phyloP scores from a whole-genome alignment of 1,140 invertebrate genomes.

The Mycetomoellerius zeteki region DNA sequence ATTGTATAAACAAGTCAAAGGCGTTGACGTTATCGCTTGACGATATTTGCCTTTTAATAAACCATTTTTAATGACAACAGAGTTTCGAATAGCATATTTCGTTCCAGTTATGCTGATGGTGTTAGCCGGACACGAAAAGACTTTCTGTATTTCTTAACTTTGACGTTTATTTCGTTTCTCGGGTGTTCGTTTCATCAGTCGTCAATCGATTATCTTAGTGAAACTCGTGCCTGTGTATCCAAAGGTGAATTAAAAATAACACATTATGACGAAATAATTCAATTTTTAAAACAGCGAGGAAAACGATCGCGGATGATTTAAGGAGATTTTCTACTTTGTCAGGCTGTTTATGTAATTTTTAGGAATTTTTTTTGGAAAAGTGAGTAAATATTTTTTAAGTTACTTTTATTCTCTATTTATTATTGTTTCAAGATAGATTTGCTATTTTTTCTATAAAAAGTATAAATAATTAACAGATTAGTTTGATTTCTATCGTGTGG shows the following conservation, averaged over 20 bases:
- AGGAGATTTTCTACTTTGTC: too few species aligned
- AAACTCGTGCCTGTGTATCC: background rate
- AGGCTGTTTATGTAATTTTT: too few species aligned
- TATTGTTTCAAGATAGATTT: too few species aligned
- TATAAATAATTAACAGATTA: too few species aligned
- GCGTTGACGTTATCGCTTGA: background rate
- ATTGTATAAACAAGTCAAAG: background rate
- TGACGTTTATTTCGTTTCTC: background rate
- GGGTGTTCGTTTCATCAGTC: background rate
- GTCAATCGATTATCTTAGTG: background rate
- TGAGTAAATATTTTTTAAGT: too few species aligned
- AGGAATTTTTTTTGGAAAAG: too few species aligned
- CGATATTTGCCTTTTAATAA: background rate
- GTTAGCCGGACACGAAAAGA: too few species aligned
- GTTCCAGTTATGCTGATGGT: background rate
- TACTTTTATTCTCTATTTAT: too few species aligned
- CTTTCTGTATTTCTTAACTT: background rate
- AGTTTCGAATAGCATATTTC: background rate
- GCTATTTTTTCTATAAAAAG: too few species aligned
- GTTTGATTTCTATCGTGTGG: too few species aligned
- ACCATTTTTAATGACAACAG: background rate
- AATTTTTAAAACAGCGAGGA: background rate
- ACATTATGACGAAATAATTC: background rate
- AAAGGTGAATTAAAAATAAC: background rate
- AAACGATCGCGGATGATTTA: background rate